phyloP scores from a whole-genome alignment of 1,140 invertebrate species.

The Periplaneta americana region DNA sequence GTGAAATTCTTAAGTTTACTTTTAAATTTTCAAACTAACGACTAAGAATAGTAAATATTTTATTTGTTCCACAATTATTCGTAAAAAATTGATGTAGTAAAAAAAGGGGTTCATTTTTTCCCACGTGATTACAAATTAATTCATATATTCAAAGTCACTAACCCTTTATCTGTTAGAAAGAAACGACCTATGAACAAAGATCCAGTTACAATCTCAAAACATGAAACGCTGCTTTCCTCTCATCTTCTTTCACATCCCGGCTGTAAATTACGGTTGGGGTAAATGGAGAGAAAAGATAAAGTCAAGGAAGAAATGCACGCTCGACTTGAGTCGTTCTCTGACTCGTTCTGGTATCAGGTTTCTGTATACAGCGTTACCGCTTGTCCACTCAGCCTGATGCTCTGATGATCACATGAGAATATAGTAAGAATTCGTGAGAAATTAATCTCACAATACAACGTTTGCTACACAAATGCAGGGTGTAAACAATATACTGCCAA shows the following conservation, averaged over 20 bases:
- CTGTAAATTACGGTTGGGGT: not conserved
- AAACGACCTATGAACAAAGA: not conserved
- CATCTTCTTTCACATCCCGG: not conserved
- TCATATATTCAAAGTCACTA: not conserved
- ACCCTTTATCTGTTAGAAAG: not conserved
- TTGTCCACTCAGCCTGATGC: not conserved
- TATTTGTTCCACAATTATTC: too few species aligned
- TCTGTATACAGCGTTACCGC: not conserved
- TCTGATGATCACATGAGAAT: too few species aligned
- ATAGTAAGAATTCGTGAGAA: too few species aligned
- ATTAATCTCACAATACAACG: too few species aligned
- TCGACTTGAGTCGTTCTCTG: not conserved
- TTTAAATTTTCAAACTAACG: too few species aligned
- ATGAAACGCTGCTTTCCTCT: not conserved
- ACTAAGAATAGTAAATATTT: too few species aligned
- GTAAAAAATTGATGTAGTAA: too few species aligned
- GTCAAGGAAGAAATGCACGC: not conserved
- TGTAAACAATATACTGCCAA: too few species aligned
- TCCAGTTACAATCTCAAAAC: not conserved
- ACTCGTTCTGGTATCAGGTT: not conserved
- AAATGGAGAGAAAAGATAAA: not conserved
- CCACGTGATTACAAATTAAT: too few species aligned
- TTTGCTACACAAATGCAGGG: too few species aligned
- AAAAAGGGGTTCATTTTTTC: too few species aligned
- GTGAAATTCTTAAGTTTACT: too few species aligned